Conservation (phyloP, 2,113 vertebrate species). For the Chlorocebus sabaeus region DNA sequence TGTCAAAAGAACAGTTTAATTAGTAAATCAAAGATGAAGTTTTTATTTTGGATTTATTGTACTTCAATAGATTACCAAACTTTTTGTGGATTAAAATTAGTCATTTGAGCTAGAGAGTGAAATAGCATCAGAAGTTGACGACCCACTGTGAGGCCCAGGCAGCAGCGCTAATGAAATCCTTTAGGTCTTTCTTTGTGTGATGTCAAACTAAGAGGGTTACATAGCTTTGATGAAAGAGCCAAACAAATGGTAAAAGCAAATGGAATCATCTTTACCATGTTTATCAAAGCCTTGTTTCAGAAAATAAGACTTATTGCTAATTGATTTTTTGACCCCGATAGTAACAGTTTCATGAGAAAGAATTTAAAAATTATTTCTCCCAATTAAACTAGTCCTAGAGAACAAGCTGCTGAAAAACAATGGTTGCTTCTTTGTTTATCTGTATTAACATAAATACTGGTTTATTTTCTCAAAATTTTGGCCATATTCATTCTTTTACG, state of each 20-base stretch:
- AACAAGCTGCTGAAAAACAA: slow-evolving; percentile 57
- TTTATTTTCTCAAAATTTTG: slow-evolving; percentile 29
- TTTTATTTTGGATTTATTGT: slow-evolving; percentile 57
- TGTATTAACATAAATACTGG: slow-evolving; percentile 56
- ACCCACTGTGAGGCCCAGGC: neutral
- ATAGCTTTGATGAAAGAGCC: slow-evolving; percentile 72
- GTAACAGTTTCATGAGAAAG: slow-evolving; percentile 78
- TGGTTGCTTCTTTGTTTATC: slow-evolving; percentile 62
- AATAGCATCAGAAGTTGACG: slow-evolving; percentile 11
- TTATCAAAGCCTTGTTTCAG: slow-evolving; percentile 67
- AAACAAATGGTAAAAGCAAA: slow-evolving; percentile 61
- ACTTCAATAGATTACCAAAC: slow-evolving; percentile 60
- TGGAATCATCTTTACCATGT: slow-evolving; percentile 65
- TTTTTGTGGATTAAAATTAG: slow-evolving; percentile 78
- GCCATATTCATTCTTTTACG: slow-evolving; percentile 3
- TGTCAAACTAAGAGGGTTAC: slow-evolving; percentile 56
- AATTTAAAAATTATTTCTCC: slow-evolving; percentile 65
- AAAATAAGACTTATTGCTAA: slow-evolving; percentile 78
- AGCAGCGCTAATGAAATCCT: slow-evolving; percentile 61
- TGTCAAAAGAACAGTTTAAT: slow-evolving; percentile 44
- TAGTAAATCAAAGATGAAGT: slow-evolving; percentile 65
- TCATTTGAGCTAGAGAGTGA: slow-evolving; percentile 57
- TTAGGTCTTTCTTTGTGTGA: slow-evolving; percentile 51
- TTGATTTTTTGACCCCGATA: slow-evolving; percentile 77
- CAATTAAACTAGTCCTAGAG: slow-evolving; percentile 57